phyloP scores from a whole-genome alignment of 2,797 vertebrate genomes.

The Cyprinodon diabolis region DNA sequence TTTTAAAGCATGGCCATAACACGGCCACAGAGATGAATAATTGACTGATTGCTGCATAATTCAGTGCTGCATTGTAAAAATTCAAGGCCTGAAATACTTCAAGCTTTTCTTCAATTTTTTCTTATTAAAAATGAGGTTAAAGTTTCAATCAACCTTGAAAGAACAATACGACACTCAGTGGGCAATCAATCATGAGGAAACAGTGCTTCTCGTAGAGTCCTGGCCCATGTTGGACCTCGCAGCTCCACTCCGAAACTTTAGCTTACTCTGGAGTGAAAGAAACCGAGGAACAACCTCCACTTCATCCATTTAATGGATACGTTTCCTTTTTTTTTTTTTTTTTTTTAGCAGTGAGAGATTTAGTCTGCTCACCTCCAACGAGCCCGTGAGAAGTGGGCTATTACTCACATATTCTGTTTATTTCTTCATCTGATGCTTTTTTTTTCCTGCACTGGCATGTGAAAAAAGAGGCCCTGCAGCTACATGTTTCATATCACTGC shows the following conservation, averaged over 20 bases:
- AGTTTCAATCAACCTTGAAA: slow-evolving; percentile 99
- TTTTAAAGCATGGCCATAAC: slow-evolving; percentile 97
- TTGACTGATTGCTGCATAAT: slow-evolving; percentile 99
- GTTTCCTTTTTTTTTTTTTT: not conserved
- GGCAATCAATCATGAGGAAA: slow-evolving; percentile 89
- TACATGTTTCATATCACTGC: slow-evolving; percentile 84
- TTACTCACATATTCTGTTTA: slow-evolving; percentile 68
- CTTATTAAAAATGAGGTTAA: slow-evolving; percentile 95
- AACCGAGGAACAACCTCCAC: slow-evolving; percentile 61
- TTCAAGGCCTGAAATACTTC: slow-evolving; percentile 99
- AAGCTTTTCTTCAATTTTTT: slow-evolving; percentile 90
- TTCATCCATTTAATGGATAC: slow-evolving; percentile 61
- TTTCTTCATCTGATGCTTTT: slow-evolving; percentile 74
- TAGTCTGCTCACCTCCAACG: slow-evolving; percentile 56
- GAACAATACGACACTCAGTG: slow-evolving; percentile 89
- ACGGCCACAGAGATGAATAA: slow-evolving; percentile 97
- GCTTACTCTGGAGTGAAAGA: slow-evolving; percentile 60
- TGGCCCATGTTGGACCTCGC: slow-evolving; percentile 20
- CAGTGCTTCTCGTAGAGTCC: slow-evolving; percentile 76
- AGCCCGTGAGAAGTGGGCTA: slow-evolving; percentile 50
- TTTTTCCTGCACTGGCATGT: slow-evolving; percentile 62
- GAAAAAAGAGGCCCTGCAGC: slow-evolving; percentile 74
- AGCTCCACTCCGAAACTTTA: slow-evolving; percentile 31
- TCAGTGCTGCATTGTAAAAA: slow-evolving; percentile 99
- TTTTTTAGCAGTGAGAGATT: slow-evolving; percentile 42